Conservation (phyloP, 37 sponge, comb jelly and placozoan species). For the Agelas oroides region DNA sequence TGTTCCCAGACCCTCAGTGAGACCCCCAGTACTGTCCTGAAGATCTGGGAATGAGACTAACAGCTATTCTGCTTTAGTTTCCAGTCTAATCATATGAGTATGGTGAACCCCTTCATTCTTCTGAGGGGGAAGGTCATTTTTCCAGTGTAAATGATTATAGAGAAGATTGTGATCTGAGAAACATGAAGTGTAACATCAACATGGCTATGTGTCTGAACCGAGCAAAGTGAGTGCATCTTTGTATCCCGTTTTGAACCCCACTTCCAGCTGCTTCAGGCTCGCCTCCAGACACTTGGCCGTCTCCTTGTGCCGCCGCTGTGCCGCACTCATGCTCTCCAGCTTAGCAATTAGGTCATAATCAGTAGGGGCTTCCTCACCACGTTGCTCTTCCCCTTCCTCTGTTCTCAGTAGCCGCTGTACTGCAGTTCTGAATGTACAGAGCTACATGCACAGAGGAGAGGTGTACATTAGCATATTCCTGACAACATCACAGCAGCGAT, state of each 20-base stretch:
- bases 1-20: too few relatives aligned
- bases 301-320: slow-evolving; percentile 26
- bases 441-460: background rate
- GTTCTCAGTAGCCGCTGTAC: slow-evolving; percentile 35
- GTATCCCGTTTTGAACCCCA: slow-evolving; percentile 64
- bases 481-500: too few relatives aligned
- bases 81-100: too few relatives aligned
- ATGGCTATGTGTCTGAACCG: background rate
- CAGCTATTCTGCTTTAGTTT: too few relatives aligned
- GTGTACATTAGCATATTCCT: too few relatives aligned
- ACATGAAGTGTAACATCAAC: too few relatives aligned
- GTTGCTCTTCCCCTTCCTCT: background rate
- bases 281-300: slow-evolving; percentile 42
- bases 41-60: too few relatives aligned
- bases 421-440: slow-evolving; percentile 30
- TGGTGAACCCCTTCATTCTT: too few relatives aligned
- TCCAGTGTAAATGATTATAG: too few relatives aligned
- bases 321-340: slow-evolving; percentile 29
- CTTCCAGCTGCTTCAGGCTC: slow-evolving; percentile 69
- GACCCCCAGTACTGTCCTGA: too few relatives aligned
- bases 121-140: too few relatives aligned
- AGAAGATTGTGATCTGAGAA: too few relatives aligned
- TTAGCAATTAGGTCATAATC: slow-evolving; percentile 47
- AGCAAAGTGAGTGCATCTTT: slow-evolving; percentile 61
- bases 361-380: slow-evolving; percentile 1